These are phyloP conservation scores for Alexandromys oeconomus DNA, from an alignment of 2,797 vertebrate genomes.

Conservation along the genomic window DNA sequence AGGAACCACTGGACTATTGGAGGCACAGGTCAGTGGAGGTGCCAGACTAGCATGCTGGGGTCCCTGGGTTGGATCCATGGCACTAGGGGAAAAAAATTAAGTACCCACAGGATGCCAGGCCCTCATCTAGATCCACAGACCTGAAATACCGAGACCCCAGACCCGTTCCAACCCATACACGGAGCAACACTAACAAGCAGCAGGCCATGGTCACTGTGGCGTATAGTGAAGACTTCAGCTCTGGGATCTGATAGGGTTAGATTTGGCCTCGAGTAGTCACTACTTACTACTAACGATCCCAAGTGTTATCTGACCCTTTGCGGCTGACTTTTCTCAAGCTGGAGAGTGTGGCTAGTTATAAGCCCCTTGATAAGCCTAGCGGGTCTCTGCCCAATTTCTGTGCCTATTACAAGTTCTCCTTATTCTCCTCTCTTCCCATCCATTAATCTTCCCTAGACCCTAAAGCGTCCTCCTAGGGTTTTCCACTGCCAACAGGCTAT, in stretches of 20 bases:
- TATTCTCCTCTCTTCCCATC: neutral
- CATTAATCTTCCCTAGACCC: slow-evolving; percentile 46
- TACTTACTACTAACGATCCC: neutral
- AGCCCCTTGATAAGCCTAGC: slow-evolving; percentile 1
- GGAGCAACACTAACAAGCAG: neutral
- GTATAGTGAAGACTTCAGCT: neutral
- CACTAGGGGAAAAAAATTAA: no score
- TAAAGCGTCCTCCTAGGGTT: slow-evolving; percentile 8
- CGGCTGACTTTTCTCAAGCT: slow-evolving; percentile 43
- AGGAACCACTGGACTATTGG: neutral
- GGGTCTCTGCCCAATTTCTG: slow-evolving; percentile 36
- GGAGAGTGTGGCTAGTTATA: neutral
- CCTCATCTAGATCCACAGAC: neutral
- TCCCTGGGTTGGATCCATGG: neutral
- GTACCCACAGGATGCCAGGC: neutral
- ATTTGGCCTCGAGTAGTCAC: slow-evolving; percentile 13
- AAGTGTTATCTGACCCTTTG: neutral
- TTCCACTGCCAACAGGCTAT: slow-evolving; percentile 39
- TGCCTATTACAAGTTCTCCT: slow-evolving; percentile 12
- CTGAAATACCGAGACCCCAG: neutral
- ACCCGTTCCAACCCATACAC: neutral
- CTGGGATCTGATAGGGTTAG: neutral
- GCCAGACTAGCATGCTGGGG: neutral
- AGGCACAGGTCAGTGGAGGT: neutral
- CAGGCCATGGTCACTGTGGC: neutral